Evolutionary conservation across 2,797 vertebrate genomes (phyloP).

Genomic region (Pseudocheirus occidentalis): DNA sequence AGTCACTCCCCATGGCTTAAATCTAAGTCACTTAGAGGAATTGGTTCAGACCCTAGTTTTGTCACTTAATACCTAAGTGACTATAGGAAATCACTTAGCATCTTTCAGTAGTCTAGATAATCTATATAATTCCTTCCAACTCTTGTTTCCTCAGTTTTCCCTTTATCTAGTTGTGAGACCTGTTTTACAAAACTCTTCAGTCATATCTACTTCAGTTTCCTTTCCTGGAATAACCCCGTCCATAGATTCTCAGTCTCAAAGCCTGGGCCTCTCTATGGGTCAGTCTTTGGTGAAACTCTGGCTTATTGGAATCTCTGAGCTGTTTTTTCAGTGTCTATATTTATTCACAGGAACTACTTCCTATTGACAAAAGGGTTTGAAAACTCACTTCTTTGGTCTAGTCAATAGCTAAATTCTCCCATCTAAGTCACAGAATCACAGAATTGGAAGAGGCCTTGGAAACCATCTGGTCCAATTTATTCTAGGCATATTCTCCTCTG

Average conservation of each 20-base stretch:
- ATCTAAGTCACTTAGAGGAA: neutral
- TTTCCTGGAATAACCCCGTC: neutral
- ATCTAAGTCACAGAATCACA: neutral
- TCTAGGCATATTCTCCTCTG: neutral
- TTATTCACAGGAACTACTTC: neutral
- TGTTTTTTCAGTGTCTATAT: neutral
- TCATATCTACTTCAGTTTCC: neutral
- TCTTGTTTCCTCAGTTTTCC: neutral
- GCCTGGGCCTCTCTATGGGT: neutral
- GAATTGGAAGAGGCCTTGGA: neutral
- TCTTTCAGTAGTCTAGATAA: neutral
- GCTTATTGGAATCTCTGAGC: neutral
- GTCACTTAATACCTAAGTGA: neutral
- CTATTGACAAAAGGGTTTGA: neutral
- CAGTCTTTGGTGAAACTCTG: neutral
- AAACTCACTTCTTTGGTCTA: neutral
- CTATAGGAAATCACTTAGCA: neutral
- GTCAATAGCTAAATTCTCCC: neutral
- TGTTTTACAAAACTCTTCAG: neutral
- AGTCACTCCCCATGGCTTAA: neutral
- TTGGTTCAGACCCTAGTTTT: neutral
- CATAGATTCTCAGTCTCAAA: neutral
- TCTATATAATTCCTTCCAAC: neutral
- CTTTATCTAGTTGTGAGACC: neutral
- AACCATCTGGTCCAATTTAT: neutral